Percentiles rank a stretch among this genome's conserved stretches.
Evolutionary conservation across 2,797 vertebrate species (phyloP).

Genomic region (Chelon auratus): DNA sequence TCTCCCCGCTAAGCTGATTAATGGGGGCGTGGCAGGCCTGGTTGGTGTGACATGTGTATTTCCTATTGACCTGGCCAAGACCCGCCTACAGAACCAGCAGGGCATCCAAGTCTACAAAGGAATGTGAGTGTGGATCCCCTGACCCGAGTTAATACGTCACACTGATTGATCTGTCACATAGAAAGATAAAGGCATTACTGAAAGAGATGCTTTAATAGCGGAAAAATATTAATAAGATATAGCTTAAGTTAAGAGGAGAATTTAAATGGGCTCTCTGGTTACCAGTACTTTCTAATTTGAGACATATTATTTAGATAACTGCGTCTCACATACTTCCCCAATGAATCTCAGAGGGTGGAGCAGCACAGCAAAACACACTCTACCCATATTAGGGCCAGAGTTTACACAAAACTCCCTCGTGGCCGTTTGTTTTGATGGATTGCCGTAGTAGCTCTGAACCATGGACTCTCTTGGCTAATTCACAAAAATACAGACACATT

Average conservation of each 20-base stretch:
- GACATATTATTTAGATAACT: background rate
- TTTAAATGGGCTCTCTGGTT: conserved; percentile 1
- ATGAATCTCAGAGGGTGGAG: conserved; percentile 40
- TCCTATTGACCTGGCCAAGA: conserved; percentile 94
- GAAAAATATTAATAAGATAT: too few species aligned
- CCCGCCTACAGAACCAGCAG: conserved; percentile 93
- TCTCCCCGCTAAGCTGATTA: conserved; percentile 92
- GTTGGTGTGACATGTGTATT: conserved; percentile 94
- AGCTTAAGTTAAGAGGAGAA: background rate
- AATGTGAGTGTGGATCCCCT: conserved; percentile 85
- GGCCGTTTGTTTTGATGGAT: conserved; percentile 11
- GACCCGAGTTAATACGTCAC: conserved; percentile 8
- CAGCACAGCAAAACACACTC: conserved; percentile 1
- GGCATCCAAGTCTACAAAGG: conserved; percentile 88
- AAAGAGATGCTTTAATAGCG: background rate
- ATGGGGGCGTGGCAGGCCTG: conserved; percentile 91
- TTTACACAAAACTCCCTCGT: conserved; percentile 32
- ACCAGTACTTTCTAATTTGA: conserved; percentile 13
- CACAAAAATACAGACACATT: too few species aligned
- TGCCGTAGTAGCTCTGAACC: background rate
- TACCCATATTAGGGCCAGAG: conserved; percentile 33
- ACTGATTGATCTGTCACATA: conserved; percentile 10
- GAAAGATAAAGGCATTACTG: conserved; percentile 1
- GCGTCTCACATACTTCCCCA: conserved; percentile 32
- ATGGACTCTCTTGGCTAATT: background rate